Evolutionary conservation across 2,888 invertebrate species (phyloP).

Genomic region (Microctonus hyperodae): DNA sequence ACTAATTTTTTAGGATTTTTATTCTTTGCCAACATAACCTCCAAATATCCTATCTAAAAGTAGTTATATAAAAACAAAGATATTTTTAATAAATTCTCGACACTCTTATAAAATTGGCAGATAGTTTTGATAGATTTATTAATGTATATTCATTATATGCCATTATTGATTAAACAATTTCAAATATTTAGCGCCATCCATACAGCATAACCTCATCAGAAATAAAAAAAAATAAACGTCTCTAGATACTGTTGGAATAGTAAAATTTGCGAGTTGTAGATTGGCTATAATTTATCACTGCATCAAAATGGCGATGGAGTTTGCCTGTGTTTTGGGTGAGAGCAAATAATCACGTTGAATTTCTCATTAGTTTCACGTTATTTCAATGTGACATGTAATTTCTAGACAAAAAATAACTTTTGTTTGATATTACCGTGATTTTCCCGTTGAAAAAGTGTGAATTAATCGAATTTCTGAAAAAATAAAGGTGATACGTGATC

Average conservation of each 20-base stretch:
- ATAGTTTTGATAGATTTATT: neutral
- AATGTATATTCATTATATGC: neutral
- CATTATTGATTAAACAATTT: constrained; percentile 48
- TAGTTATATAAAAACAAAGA: too few species aligned
- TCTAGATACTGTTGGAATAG: neutral
- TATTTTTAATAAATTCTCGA: too few species aligned
- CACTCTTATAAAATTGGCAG: neutral
- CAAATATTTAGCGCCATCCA: constrained; percentile 31
- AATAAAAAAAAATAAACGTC: constrained; percentile 14
- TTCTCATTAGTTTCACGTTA: constrained; percentile 34
- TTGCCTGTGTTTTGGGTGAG: constrained; percentile 38
- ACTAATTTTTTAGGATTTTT: constrained; percentile 40
- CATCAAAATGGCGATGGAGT: constrained; percentile 27
- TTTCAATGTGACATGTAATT: constrained; percentile 48
- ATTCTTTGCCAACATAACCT: neutral
- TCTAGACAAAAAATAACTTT: constrained; percentile 31
- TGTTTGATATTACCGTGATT: neutral
- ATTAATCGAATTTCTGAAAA: constrained; percentile 40
- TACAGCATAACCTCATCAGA: constrained; percentile 14
- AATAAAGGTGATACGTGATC: constrained; percentile 56
- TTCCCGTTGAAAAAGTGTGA: constrained; percentile 5
- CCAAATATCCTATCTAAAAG: neutral
- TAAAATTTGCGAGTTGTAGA: neutral
- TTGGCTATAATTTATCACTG: constrained; percentile 2
- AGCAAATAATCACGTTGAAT: constrained; percentile 40